Evolutionary conservation across 2,888 invertebrate genomes (phyloP), one percentile per base, ranked within the genome.

Genomic region (Tyria jacobaeae): DNA sequence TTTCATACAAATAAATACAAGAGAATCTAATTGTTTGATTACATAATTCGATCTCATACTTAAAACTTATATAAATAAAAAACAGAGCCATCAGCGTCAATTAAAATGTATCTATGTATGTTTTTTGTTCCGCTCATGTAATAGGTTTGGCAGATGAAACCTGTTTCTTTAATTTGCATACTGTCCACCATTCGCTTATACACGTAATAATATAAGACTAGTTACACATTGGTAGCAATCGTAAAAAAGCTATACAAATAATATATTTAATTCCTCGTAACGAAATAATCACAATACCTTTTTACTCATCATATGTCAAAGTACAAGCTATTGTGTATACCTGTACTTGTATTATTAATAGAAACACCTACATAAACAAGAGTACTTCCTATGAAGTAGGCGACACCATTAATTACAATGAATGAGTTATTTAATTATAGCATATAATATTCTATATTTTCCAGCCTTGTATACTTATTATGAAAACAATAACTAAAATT

Each of bases 91-190:
- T 44, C 41, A 44, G 41, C 17, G 41, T 31, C 12, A 27, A 31
- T 21, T 27, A 44, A n/a, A n/a, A 51, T 21, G 24, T 31, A 12
- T 34, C 17, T 17, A 15, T 15, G n/a, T 54, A 27, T 39, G 25
- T 54, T 31, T 44, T 44, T 41, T 31, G n/a, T 54, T 54, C 54
- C 54, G 54, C 4, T n/a, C 31, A 44, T 15, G 7, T 31, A 54
- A 4, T 9, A 44, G 21, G 10, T 7, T 21, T 54, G 9, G 17
- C n/a, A 54, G 41, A n/a, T 14, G 21, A 44, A 54, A 54, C 54
- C 41, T 5, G 54, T 44, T 41, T 17, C 1, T 44, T 9, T 25
- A 53, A 37, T 39, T 53, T 53, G 27, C 25, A 37, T 21, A 31
- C 21, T 44, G 4, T 12, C 44, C 21, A 1, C 21, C 44, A 17